phyloP scores from a whole-genome alignment of 2,888 invertebrate species.

The Aethes cnicana region DNA sequence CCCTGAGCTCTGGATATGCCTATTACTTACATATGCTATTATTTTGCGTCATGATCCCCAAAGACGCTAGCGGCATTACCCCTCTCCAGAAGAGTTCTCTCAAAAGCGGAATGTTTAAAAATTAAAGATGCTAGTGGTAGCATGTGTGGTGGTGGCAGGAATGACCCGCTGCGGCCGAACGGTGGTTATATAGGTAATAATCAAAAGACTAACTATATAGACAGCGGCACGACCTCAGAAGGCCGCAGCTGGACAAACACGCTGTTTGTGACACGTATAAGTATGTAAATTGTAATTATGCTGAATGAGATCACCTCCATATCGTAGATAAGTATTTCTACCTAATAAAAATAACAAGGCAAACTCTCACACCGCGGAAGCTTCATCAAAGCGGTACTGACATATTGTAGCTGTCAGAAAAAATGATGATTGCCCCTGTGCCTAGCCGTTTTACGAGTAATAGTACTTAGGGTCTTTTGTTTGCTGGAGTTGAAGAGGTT shows the following conservation, averaged over 20 bases:
- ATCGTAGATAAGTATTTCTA: slow-evolving; percentile 21
- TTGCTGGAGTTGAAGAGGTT: too few relatives aligned
- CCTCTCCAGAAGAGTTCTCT: too few relatives aligned
- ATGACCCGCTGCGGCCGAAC: too few relatives aligned
- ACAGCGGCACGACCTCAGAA: slow-evolving; percentile 63
- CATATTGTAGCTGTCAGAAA: not conserved
- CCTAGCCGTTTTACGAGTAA: not conserved
- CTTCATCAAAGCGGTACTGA: not conserved
- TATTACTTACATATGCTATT: too few relatives aligned
- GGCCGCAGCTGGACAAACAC: slow-evolving; percentile 74
- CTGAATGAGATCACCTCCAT: slow-evolving; percentile 64
- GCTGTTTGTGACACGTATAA: slow-evolving; percentile 37
- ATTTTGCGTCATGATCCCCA: too few relatives aligned
- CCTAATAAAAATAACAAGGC: slow-evolving; percentile 22
- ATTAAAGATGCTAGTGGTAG: too few relatives aligned
- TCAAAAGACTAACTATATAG: slow-evolving; percentile 43
- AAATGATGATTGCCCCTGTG: slow-evolving; percentile 4
- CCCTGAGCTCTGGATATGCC: too few relatives aligned
- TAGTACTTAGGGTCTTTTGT: too few relatives aligned
- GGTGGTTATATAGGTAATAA: too few relatives aligned
- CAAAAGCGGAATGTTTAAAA: too few relatives aligned
- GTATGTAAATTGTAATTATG: slow-evolving; percentile 56
- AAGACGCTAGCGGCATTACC: too few relatives aligned
- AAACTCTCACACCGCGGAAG: slow-evolving; percentile 11
- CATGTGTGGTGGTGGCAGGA: too few relatives aligned